Evolutionary conservation across 2,888 invertebrate species (phyloP).

Genomic region (Ptycholaimellus sp.): DNA sequence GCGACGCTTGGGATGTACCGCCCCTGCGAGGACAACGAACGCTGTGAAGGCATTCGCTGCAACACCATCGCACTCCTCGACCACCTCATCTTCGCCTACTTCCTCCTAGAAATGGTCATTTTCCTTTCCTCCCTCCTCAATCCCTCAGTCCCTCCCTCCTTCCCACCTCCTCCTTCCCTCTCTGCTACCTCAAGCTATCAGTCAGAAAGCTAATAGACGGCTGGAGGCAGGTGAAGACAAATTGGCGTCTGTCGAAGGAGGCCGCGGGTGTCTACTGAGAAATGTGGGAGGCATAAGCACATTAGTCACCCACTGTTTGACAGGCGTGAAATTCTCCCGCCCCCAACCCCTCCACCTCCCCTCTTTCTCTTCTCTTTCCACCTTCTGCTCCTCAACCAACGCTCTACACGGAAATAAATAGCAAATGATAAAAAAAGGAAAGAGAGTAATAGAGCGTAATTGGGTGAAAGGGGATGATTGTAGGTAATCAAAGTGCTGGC

Average conservation of each 20-base stretch:
- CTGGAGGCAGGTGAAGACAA: too few relatives aligned
- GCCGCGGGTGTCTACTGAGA: too few relatives aligned
- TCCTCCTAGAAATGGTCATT: constrained; percentile 67
- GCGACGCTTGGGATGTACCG: constrained; percentile 97
- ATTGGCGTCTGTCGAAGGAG: too few relatives aligned
- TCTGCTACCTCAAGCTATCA: not conserved
- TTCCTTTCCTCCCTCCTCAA: not conserved
- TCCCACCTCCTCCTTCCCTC: not conserved
- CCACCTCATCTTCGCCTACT: constrained; percentile 79
- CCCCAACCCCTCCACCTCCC: too few relatives aligned
- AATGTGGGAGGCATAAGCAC: not conserved
- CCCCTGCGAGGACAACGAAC: constrained; percentile 69
- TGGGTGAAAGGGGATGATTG: constrained; percentile 4
- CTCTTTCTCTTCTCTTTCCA: too few relatives aligned
- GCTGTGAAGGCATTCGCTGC: constrained; percentile 39
- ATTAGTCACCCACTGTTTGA: too few relatives aligned
- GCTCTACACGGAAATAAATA: not conserved
- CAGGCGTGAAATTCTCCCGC: too few relatives aligned
- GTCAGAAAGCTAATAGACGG: too few relatives aligned
- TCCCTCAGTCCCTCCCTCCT: not conserved
- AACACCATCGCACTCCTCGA: constrained; percentile 55
- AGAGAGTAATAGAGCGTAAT: not conserved
- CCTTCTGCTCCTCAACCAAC: too few relatives aligned
- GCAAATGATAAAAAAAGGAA: not conserved
- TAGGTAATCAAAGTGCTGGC: constrained; percentile 75